Base-by-base conservation (phyloP, 2,797 vertebrate genomes). In the Melanotaenia trifasciata region DNA sequence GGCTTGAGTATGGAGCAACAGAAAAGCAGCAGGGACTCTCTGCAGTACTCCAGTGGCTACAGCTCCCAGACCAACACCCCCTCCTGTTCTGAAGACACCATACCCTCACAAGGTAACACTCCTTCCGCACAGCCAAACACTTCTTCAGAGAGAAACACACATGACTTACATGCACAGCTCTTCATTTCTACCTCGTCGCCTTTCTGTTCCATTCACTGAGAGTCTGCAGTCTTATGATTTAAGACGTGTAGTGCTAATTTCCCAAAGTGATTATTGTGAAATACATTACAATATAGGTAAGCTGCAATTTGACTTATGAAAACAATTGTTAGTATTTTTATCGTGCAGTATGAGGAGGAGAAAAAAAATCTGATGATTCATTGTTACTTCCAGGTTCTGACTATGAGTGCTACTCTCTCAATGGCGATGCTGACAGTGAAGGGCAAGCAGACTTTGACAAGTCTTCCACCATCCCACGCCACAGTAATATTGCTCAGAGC, bases 51-150 rank as follows among this genome's bases (percentile, higher is more conserved):
- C 18, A 99, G 98, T 0, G 98, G 98, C 83, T 99, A 99, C 92
- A 99, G 97, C 95, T 98, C 97, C 0, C 97, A 99, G 93, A 99
- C 96, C 79, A 99, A 98, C 84, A 99, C 98, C 0, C 98, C 98
- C 0, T 99, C 97, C 22, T 99, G 98, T 93, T 99, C 98, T 0
- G 98, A 99, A 92, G 98, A 99, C 93, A 98, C 98, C 86, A 99
- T 99, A 73, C 97, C 97, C 28, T 98, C 97, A 32, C 98, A 99
- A 95, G 97, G 98, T 99, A 94, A 77, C 51, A 22, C 28, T 33
- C 10, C 4, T n/a, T 10, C 5, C 22, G 1, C 47, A 30, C 26
- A 58, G 11, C 10, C 12, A 20, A 58, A 1, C 61, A 20, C 26
- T 62, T 13, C 7, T 13, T 45, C 40, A 40, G 5, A 16, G n/a